Conservation (phyloP, 2,888 invertebrate genomes). For the Aspidiotus rigidus region DNA sequence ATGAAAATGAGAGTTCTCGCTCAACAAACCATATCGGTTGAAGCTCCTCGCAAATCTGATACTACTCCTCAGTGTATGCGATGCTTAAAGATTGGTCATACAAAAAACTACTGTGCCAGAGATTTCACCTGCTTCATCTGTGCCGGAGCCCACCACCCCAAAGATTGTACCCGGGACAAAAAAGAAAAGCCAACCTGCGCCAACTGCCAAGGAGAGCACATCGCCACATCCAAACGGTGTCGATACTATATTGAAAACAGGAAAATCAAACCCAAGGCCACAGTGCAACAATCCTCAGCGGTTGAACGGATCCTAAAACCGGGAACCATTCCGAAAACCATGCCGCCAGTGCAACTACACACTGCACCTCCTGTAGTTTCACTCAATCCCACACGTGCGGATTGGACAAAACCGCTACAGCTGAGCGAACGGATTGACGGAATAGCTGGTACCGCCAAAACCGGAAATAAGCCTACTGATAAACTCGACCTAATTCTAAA, state of each 20-base stretch:
- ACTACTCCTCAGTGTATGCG: neutral
- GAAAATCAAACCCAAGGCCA: neutral
- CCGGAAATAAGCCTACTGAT: neutral
- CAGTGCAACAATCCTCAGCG: neutral
- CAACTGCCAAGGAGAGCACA: no score
- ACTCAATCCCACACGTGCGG: neutral
- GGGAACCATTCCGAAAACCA: neutral
- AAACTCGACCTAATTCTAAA: neutral
- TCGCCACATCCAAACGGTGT: neutral
- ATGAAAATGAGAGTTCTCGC: neutral
- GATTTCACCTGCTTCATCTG: constrained; percentile 1
- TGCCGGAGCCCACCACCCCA: neutral
- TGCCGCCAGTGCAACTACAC: neutral
- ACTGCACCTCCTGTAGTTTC: neutral
- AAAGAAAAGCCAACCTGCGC: neutral
- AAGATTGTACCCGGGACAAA: neutral
- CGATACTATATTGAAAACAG: neutral
- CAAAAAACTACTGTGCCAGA: neutral
- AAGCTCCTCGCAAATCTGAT: neutral
- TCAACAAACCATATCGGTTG: neutral
- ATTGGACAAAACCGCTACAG: neutral
- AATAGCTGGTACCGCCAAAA: neutral
- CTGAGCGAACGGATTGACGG: neutral
- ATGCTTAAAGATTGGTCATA: neutral
- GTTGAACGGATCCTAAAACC: neutral